Percentiles rank a stretch among this genome's conserved stretches.
These are phyloP conservation scores for Argyrosomus japonicus DNA, from an alignment of 2,113 vertebrate species.

Conservation along the genomic window DNA sequence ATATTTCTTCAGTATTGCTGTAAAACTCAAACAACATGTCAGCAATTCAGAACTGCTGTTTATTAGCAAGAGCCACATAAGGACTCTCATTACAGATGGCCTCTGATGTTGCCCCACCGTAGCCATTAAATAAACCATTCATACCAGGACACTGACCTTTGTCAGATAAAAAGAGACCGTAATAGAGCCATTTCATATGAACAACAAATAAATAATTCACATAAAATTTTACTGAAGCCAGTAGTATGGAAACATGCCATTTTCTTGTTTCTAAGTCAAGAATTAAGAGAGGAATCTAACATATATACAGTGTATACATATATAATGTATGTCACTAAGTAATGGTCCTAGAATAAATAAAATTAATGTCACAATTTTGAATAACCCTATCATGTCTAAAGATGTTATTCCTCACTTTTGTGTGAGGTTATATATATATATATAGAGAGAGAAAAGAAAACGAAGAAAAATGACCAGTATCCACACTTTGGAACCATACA, in stretches of 20 bases:
- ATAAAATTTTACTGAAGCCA: not conserved
- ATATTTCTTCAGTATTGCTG: not conserved
- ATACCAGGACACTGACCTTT: slow-evolving; percentile 21
- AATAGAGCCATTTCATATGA: not conserved
- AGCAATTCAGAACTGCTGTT: slow-evolving; percentile 25
- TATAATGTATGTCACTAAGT: no score
- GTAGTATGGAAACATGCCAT: not conserved
- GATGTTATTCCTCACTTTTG: no score
- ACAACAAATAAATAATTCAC: slow-evolving; percentile 7
- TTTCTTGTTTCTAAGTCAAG: not conserved
- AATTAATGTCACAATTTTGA: no score
- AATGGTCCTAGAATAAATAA: not conserved
- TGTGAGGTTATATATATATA: no score
- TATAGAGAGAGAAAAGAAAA: not conserved
- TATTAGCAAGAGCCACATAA: slow-evolving; percentile 38
- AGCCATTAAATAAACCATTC: slow-evolving; percentile 39
- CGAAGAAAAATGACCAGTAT: no score
- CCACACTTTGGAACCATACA: not conserved
- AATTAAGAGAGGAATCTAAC: not conserved
- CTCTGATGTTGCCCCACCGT: not conserved
- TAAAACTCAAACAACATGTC: slow-evolving; percentile 30
- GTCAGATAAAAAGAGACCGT: slow-evolving; percentile 5
- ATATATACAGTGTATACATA: no score
- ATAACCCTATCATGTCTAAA: no score
- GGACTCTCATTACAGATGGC: slow-evolving; percentile 18